Conservation (phyloP, 1,140 invertebrate genomes). For the Meteorus sp. region DNA sequence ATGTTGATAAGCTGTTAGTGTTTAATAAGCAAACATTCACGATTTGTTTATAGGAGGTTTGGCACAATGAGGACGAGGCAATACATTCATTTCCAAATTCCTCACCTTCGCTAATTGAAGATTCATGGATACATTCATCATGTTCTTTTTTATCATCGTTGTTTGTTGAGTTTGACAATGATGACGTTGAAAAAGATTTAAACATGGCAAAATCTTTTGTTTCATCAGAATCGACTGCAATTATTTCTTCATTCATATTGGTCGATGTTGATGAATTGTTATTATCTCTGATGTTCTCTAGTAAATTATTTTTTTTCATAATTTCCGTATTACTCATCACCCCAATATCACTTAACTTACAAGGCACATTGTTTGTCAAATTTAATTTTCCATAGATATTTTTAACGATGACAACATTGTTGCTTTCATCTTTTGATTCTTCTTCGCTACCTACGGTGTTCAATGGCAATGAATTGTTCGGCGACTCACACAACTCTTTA, state of each 20-base stretch:
- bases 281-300: background rate
- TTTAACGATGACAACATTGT: background rate
- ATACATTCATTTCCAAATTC: constrained; percentile 31
- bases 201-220: background rate
- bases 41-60: constrained; percentile 31
- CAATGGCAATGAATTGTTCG: background rate
- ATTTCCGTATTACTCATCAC: background rate
- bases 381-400: background rate
- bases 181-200: background rate
- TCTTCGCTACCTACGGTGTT: background rate
- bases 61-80: constrained; percentile 27
- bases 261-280: background rate
- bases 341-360: background rate
- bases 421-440: background rate
- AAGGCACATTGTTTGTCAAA: background rate
- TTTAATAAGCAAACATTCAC: constrained; percentile 36
- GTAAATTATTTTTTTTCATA: background rate
- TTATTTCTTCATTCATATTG: background rate
- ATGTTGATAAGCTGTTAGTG: constrained; percentile 39
- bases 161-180: no score
- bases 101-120: constrained; percentile 37
- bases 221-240: background rate
- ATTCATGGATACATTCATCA: background rate
- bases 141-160: background rate
- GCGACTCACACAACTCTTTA: background rate